Evolutionary conservation across 2,797 vertebrate species (phyloP), one percentile per base, ranked within the genome.

Genomic region (Girardinus metallicus): DNA sequence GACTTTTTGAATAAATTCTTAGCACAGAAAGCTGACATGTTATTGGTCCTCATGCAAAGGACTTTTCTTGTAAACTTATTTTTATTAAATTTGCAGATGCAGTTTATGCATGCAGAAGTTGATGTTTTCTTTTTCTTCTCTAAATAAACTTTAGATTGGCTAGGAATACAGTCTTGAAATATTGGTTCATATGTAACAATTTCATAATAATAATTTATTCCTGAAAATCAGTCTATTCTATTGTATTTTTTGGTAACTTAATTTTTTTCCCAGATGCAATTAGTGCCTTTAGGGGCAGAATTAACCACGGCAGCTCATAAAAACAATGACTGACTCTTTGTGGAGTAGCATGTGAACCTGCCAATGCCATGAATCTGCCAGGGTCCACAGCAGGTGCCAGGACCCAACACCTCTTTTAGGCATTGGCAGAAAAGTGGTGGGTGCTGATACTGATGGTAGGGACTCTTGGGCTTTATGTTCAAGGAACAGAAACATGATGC

Each of bases 401-500:
- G 91, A 91, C 84, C 87, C 21, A 87, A 92, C 94, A 94, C 94
- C 92, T 93, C 79, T 87, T 85, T 73, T 82, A 90, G 89, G 79
- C 84, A 89, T 83, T 74, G 73, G 83, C 83, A 87, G 85, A 79
- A 83, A 82, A 87, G 87, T 80, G 81, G 79, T 90, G 85, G 89
- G 88, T 87, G 92, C 83, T 71, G 89, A 80, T 86, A 88, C 81
- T 81, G 86, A 70, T 82, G 80, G 82, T 79, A 75, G 74, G 72
- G 83, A 81, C 86, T 79, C 85, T 83, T 47, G 62, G 86, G 86
- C 86, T 90, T 86, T 85, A 85, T 93, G 86, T 88, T 88, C 62
- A 86, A 79, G 91, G 86, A 93, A 90, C 85, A 89, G 95, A 93
- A 96, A 95, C 94, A 92, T 86, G 89, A 95, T 87, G 85, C 94